Base-by-base conservation (phyloP, 2,113 vertebrate genomes). In the Megaceryle torquata region DNA sequence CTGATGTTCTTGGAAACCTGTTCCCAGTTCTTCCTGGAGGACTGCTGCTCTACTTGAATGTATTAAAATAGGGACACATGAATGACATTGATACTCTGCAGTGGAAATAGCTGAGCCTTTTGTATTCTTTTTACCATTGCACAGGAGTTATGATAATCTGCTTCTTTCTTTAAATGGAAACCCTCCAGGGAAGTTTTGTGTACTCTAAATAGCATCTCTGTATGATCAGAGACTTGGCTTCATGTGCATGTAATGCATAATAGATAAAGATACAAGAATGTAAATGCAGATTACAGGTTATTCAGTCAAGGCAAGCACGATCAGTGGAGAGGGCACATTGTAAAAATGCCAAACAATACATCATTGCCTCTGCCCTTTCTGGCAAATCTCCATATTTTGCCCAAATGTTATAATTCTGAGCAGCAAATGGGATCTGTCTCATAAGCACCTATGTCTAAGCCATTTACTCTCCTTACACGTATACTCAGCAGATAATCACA, bases 151-250 rank as follows among this genome's bases (percentile, higher is more conserved):
- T 37, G 85, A 85, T 96, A 95, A 96, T 97, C 83, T 93, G 79
- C 72, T 94, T 56, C 95, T 68, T 93, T 96, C 92, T 97, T 83
- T 91, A 97, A 98, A 94, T 95, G 93, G 95, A 97, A 98, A 91
- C 86, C 88, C 97, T 97, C 96, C 92, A 91, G 97, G 97, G 97
- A 97, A 97, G 96, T 98, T 98, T 96, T 98, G 95, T 97, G 95
- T 97, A 97, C 96, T 97, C 95, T 94, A 97, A 98, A 97, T 96
- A 98, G 95, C 97, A 96, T 97, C 97, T 96, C 96, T 87, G 88
- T 97, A 91, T 93, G 97, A 97, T 97, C 90, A 96, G 95, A 97
- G 96, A 86, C 95, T 97, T 96, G 92, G 80, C 91, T 97, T 95
- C 83, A 12, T 94, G 80, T 90, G 95, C 82, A 77, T 59, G 90